phyloP scores from a whole-genome alignment of 2,113 vertebrate species.

The Cairina moschata region DNA sequence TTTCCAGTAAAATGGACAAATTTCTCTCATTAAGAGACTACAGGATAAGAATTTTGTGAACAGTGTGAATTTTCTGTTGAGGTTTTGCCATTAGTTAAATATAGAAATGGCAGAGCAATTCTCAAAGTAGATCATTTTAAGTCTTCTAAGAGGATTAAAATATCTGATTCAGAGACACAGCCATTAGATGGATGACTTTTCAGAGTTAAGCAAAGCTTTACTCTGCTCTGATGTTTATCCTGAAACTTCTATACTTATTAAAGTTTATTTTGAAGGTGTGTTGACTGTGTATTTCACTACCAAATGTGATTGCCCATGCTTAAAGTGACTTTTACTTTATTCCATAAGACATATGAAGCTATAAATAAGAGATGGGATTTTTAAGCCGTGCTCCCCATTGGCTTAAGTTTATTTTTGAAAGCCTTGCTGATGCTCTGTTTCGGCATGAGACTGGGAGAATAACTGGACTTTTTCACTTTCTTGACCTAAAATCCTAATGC shows the following conservation, averaged over 20 bases:
- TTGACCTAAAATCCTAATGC: neutral
- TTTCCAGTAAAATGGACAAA: neutral
- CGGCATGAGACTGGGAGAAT: neutral
- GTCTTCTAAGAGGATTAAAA: slow-evolving; percentile 65
- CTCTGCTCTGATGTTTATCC: slow-evolving; percentile 26
- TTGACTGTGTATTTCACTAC: neutral
- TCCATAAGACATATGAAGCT: neutral
- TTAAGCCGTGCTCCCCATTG: neutral
- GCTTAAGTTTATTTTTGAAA: slow-evolving; percentile 33
- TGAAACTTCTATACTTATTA: neutral
- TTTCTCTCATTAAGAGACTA: neutral
- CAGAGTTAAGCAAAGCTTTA: slow-evolving; percentile 16
- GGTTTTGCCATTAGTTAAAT: slow-evolving; percentile 27
- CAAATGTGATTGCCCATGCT: neutral
- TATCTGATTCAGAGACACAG: slow-evolving; percentile 38
- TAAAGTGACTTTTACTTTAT: neutral
- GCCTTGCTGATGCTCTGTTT: neutral
- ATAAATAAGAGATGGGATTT: slow-evolving; percentile 15
- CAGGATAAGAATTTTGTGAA: neutral
- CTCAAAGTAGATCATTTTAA: slow-evolving; percentile 43
- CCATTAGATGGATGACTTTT: slow-evolving; percentile 13
- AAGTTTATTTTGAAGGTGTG: slow-evolving; percentile 22
- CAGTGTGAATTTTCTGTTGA: neutral
- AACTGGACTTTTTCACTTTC: neutral
- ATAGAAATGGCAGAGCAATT: slow-evolving; percentile 28